Conservation (phyloP, 2,113 vertebrate species). For the Ctenodactylus gundi region DNA sequence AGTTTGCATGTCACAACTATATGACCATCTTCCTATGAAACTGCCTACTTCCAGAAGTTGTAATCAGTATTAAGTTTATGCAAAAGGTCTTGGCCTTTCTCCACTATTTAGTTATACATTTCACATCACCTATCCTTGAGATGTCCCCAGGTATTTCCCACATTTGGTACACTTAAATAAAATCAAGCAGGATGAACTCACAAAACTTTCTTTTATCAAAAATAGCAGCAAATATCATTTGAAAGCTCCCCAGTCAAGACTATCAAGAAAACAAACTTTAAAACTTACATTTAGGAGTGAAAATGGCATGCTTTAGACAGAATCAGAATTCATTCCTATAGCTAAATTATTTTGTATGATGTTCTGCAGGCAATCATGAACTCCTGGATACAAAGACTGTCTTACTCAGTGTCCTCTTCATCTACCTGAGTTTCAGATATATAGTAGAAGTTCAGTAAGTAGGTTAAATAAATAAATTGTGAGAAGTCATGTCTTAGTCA, state of each 20-base stretch:
- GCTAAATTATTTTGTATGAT: slow-evolving; percentile 48
- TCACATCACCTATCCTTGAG: neutral
- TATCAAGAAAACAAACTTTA: slow-evolving; percentile 52
- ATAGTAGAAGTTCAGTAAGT: neutral
- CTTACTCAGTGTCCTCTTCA: neutral
- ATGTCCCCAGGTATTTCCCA: neutral
- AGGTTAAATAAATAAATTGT: neutral
- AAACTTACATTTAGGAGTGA: slow-evolving; percentile 47
- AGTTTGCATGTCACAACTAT: neutral
- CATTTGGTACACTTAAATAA: neutral
- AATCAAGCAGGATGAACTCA: slow-evolving; percentile 4
- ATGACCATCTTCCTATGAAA: neutral
- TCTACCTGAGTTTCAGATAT: neutral
- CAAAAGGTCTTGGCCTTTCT: neutral
- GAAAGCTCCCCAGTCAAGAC: slow-evolving; percentile 24
- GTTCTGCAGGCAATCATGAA: neutral
- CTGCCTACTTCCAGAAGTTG: neutral
- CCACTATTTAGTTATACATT: neutral
- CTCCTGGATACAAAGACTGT: neutral
- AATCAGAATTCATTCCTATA: slow-evolving; percentile 37
- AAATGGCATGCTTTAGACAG: slow-evolving; percentile 42
- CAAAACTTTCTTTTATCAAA: neutral
- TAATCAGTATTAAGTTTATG: neutral
- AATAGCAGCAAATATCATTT: slow-evolving; percentile 38
- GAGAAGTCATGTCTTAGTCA: neutral